These are phyloP conservation scores for Tachypleus tridentatus DNA, from an alignment of 1,140 invertebrate species.

Conservation along the genomic window DNA sequence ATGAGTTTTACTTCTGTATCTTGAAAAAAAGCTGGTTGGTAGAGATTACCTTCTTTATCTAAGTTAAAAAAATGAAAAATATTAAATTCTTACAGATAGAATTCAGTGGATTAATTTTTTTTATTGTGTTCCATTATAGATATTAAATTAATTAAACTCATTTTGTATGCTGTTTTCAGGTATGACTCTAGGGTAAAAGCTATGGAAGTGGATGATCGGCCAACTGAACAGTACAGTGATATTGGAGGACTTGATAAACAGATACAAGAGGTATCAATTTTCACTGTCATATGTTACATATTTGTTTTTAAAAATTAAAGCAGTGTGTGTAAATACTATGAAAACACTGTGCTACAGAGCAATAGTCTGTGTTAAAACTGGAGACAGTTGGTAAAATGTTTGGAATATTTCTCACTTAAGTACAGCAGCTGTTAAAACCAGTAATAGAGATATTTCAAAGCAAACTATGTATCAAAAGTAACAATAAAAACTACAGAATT, in stretches of 20 bases:
- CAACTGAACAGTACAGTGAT: conserved; percentile 98
- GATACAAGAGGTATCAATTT: conserved; percentile 55
- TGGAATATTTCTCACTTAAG: background rate
- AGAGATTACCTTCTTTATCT: too few species aligned
- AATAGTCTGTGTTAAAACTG: background rate
- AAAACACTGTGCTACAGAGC: background rate
- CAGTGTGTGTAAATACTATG: background rate
- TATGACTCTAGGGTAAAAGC: conserved; percentile 97
- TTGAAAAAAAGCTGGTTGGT: too few species aligned
- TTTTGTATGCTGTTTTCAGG: background rate
- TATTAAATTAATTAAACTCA: too few species aligned
- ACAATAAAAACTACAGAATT: too few species aligned
- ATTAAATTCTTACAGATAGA: too few species aligned
- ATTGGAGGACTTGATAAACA: conserved; percentile 99
- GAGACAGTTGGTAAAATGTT: background rate
- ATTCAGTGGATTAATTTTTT: too few species aligned
- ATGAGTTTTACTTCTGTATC: too few species aligned
- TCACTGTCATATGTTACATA: background rate
- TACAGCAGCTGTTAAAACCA: background rate
- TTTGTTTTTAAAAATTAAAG: background rate
- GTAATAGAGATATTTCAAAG: too few species aligned
- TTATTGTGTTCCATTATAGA: too few species aligned
- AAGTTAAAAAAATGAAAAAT: too few species aligned
- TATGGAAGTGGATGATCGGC: conserved; percentile 99
- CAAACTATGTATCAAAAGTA: too few species aligned